Conservation (phyloP, 2,113 vertebrate species). For the Dasyprocta punctata region DNA sequence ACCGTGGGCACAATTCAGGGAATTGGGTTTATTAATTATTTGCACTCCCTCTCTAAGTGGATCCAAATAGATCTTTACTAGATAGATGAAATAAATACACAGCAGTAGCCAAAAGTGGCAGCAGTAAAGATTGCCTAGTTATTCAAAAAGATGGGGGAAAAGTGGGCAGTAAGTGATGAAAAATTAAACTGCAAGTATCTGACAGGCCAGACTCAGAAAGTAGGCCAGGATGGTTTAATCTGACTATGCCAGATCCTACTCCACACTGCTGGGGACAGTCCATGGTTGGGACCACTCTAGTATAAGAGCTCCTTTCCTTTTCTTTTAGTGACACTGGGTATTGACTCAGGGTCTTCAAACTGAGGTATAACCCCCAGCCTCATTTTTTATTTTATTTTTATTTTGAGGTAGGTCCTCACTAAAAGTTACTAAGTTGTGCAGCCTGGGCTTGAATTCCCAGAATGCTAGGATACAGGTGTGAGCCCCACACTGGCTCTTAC, state of each 20-base stretch:
- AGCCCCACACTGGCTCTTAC: neutral
- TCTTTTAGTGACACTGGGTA: neutral
- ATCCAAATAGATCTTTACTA: constrained; percentile 47
- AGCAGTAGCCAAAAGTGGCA: constrained; percentile 37
- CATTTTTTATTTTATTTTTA: neutral
- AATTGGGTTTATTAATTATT: constrained; percentile 61
- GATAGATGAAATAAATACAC: constrained; percentile 48
- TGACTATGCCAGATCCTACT: neutral
- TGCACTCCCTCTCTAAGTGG: constrained; percentile 14
- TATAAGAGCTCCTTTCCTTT: neutral
- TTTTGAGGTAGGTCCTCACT: neutral
- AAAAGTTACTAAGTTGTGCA: neutral
- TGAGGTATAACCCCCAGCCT: neutral
- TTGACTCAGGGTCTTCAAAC: neutral
- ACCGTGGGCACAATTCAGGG: neutral
- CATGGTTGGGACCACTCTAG: neutral
- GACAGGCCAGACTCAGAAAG: neutral
- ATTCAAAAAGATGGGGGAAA: constrained; percentile 59
- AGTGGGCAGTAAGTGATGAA: neutral
- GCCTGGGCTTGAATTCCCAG: neutral
- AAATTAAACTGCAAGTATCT: neutral
- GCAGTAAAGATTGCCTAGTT: constrained; percentile 25
- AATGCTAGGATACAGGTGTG: neutral
- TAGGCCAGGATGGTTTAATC: neutral
- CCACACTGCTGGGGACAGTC: neutral